Evolutionary conservation across 1,140 invertebrate species (phyloP).

Genomic region (Achroia grisella): DNA sequence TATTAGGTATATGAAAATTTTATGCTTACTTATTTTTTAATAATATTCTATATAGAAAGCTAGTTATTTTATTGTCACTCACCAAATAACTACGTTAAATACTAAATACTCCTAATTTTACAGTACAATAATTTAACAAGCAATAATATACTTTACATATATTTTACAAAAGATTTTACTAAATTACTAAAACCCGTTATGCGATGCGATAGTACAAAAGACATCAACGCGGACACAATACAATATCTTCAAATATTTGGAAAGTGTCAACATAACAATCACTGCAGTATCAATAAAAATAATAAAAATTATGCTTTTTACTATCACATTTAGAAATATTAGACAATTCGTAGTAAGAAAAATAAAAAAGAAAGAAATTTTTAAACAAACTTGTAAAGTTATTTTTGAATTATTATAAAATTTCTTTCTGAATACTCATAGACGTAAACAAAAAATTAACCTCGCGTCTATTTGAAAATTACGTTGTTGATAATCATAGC

Average conservation of each 20-base stretch:
- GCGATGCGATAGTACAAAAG: conserved; percentile 14
- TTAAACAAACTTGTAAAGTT: background rate
- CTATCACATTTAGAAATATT: background rate
- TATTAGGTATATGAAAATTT: no score
- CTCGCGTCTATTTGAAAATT: conserved; percentile 12
- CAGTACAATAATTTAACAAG: no score
- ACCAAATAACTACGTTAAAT: no score
- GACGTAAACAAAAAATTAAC: conserved; percentile 6
- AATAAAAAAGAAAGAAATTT: background rate
- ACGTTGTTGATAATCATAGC: conserved; percentile 19
- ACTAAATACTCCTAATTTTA: no score
- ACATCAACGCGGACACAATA: conserved; percentile 19
- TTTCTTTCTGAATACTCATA: no score
- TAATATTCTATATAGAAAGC: no score
- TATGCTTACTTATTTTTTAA: no score
- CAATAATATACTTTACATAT: no score
- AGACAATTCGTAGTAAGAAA: background rate
- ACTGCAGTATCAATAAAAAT: background rate
- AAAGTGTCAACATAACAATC: background rate
- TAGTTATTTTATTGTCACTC: no score
- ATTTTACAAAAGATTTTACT: background rate
- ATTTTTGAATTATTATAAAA: no score
- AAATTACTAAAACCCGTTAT: conserved; percentile 12
- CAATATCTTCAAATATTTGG: background rate
- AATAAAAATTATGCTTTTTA: background rate